A percentile compares a stretch with the other conserved stretches of the same genome.
These are phyloP conservation scores for Campylorhamphus procurvoides DNA, from an alignment of 2,113 vertebrate genomes.

Conservation along the genomic window DNA sequence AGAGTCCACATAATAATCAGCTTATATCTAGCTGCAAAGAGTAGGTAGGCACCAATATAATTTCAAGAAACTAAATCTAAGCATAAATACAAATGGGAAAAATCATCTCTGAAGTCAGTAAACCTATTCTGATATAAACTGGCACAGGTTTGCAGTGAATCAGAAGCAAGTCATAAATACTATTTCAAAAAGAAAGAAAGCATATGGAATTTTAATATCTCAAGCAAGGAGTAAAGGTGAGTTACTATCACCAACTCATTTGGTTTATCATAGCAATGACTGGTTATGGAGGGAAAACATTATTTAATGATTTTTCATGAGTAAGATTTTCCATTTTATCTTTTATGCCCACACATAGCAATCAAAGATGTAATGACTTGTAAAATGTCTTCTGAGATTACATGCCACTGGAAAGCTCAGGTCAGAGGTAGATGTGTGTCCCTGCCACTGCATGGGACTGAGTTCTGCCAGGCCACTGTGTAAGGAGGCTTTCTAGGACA, in stretches of 20 bases:
- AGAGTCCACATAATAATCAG: background rate
- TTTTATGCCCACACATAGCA: conserved; percentile 10
- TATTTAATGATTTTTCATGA: conserved; percentile 10
- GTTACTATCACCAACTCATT: conserved; percentile 19
- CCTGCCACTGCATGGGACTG: background rate
- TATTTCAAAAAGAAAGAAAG: background rate
- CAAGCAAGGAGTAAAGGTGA: conserved; percentile 28
- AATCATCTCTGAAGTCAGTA: background rate
- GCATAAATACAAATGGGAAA: background rate
- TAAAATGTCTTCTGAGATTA: conserved; percentile 2
- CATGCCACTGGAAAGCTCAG: background rate
- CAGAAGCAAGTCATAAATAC: background rate
- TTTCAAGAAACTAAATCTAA: background rate
- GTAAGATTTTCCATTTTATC: conserved; percentile 15
- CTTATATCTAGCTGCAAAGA: background rate
- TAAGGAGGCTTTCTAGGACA: accelerated
- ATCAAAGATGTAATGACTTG: background rate
- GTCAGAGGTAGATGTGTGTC: background rate
- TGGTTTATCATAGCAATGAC: conserved; percentile 16
- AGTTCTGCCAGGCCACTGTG: accelerated
- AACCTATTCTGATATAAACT: background rate
- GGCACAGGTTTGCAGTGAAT: background rate
- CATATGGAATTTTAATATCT: background rate
- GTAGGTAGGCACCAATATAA: background rate
- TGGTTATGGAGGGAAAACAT: background rate